These are phyloP conservation scores for Hippocampus kuda DNA, from an alignment of 2,797 vertebrate species.

Conservation along the genomic window DNA sequence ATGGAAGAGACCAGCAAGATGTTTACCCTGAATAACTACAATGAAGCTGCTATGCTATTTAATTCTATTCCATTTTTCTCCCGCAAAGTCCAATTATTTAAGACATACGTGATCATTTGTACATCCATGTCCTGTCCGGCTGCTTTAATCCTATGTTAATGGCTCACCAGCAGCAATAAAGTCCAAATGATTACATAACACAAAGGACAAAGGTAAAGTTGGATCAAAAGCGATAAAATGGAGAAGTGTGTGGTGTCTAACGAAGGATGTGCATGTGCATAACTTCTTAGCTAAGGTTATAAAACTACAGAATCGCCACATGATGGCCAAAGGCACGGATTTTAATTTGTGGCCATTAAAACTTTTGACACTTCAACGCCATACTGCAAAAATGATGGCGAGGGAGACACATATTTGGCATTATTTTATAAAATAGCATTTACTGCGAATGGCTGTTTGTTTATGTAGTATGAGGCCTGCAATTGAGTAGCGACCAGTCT, in stretches of 20 bases:
- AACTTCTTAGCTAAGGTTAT: not conserved
- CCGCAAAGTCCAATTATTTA: not conserved
- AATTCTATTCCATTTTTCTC: not conserved
- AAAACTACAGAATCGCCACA: not conserved
- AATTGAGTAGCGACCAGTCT: too few relatives aligned
- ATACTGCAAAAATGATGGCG: too few relatives aligned
- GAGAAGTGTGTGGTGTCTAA: not conserved
- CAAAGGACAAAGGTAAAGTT: not conserved
- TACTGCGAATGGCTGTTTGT: too few relatives aligned
- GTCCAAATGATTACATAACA: not conserved
- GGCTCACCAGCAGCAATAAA: not conserved
- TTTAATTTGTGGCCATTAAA: not conserved
- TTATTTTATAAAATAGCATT: too few relatives aligned
- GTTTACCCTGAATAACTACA: not conserved
- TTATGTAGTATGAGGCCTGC: too few relatives aligned
- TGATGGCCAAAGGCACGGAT: not conserved
- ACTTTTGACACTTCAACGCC: not conserved
- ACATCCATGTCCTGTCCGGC: not conserved
- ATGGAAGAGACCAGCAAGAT: not conserved
- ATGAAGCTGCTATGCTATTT: not conserved
- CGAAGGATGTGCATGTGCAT: not conserved
- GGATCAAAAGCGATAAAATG: not conserved
- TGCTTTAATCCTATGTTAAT: not conserved
- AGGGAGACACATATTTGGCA: too few relatives aligned
- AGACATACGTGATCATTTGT: not conserved